phyloP scores from a whole-genome alignment of 2,113 vertebrate species.

The Poeciliopsis occidentalis region DNA sequence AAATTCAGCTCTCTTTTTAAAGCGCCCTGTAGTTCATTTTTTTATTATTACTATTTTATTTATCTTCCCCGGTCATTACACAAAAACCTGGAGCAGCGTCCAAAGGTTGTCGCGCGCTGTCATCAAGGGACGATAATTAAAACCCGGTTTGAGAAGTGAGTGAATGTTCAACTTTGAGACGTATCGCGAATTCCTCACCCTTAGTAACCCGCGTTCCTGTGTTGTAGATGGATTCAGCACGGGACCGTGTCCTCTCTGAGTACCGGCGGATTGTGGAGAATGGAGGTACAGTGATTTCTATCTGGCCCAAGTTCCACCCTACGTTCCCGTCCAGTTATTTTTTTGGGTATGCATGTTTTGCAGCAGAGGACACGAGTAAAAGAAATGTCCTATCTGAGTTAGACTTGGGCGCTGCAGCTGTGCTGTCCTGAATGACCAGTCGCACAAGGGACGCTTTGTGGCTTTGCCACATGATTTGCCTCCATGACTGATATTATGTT shows the following conservation, averaged over 20 bases:
- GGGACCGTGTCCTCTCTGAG: constrained; percentile 66
- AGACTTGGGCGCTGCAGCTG: constrained; percentile 1
- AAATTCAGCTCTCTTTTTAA: no score
- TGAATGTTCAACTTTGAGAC: not conserved
- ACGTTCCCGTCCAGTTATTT: not conserved
- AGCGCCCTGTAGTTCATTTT: no score
- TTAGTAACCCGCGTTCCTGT: not conserved
- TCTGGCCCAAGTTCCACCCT: not conserved
- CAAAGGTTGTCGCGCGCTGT: not conserved
- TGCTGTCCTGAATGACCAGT: not conserved
- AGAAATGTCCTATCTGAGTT: not conserved
- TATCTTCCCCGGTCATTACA: not conserved
- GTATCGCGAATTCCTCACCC: not conserved
- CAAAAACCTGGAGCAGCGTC: not conserved
- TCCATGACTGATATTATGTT: constrained; percentile 8
- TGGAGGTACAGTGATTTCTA: constrained; percentile 66
- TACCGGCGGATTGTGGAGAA: constrained; percentile 74
- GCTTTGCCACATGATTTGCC: constrained; percentile 21
- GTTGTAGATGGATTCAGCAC: constrained; percentile 68
- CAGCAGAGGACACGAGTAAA: not conserved
- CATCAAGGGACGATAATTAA: not conserved
- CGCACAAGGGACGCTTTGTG: constrained; percentile 48
- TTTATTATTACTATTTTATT: no score
- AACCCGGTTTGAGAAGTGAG: not conserved
- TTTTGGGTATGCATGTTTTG: not conserved